phyloP scores from a whole-genome alignment of 30 jellyfish, hydroid and myxozoan genomes.

The Nemopilema nomurai region DNA sequence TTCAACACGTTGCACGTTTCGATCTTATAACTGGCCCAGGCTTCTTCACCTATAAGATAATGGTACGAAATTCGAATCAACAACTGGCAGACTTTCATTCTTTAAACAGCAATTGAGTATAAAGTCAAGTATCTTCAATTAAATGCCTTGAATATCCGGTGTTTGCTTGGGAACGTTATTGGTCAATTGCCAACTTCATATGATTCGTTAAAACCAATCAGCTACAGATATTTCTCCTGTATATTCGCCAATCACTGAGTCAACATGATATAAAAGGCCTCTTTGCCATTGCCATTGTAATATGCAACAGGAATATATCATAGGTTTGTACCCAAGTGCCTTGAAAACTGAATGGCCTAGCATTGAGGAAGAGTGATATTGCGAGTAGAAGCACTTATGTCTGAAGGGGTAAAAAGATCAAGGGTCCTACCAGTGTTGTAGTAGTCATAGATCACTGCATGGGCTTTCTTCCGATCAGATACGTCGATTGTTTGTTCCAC shows the following conservation, averaged over 20 bases:
- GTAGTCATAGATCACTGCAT: slow-evolving; percentile 39
- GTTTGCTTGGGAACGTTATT: not conserved
- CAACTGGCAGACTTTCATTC: not conserved
- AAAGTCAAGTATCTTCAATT: too few relatives aligned
- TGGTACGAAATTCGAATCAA: not conserved
- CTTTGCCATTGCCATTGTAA: too few relatives aligned
- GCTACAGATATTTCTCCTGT: not conserved
- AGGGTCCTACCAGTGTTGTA: slow-evolving; percentile 25
- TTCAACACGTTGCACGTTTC: slow-evolving; percentile 12
- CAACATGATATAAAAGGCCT: too few relatives aligned
- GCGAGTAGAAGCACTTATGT: too few relatives aligned
- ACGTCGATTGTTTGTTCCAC: slow-evolving; percentile 31
- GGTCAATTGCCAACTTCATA: not conserved
- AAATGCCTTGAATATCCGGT: too few relatives aligned
- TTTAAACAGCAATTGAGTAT: not conserved
- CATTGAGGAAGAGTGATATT: not conserved
- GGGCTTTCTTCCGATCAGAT: slow-evolving; percentile 14
- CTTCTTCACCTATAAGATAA: slow-evolving; percentile 14
- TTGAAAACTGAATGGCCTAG: not conserved
- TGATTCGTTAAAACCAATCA: not conserved
- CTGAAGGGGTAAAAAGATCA: too few relatives aligned
- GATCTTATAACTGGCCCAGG: slow-evolving; percentile 22
- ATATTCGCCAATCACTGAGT: not conserved
- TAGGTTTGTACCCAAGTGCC: too few relatives aligned
- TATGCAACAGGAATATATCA: too few relatives aligned